phyloP scores from a whole-genome alignment of 2,113 vertebrate species.

The Sylvilagus bachmani region DNA sequence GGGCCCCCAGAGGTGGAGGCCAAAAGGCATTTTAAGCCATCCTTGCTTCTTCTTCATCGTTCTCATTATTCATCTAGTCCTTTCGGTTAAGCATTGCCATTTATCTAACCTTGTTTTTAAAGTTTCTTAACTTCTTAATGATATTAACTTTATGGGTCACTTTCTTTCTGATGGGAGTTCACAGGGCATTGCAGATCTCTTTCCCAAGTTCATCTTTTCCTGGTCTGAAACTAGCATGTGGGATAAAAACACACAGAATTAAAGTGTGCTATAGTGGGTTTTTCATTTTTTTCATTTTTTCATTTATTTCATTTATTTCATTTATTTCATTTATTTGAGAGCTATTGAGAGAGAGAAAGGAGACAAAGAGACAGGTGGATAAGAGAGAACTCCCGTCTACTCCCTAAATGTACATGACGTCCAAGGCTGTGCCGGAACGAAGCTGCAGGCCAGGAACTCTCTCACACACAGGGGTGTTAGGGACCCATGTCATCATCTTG shows the following conservation, averaged over 20 bases:
- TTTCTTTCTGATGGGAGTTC: not conserved
- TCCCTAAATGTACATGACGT: no score
- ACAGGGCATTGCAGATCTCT: not conserved
- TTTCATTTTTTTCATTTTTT: no score
- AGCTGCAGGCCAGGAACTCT: no score
- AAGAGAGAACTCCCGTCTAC: no score
- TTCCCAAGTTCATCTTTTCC: not conserved
- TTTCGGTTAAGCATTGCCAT: not conserved
- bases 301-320: no score
- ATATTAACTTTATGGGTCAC: not conserved
- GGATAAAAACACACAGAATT: not conserved
- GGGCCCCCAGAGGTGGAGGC: no score
- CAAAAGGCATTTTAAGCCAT: not conserved
- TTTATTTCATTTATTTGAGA: no score
- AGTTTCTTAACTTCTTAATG: not conserved
- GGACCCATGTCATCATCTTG: no score
- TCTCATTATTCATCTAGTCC: not conserved
- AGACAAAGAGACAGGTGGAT: no score
- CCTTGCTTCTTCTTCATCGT: not conserved
- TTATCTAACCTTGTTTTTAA: not conserved
- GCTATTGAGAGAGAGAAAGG: no score
- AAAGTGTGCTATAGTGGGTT: not conserved
- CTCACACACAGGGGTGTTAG: no score
- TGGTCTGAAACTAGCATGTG: not conserved
- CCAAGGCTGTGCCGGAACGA: no score